Evolutionary conservation across 2,113 vertebrate genomes (phyloP).

Genomic region (Macrotis lagotis): DNA sequence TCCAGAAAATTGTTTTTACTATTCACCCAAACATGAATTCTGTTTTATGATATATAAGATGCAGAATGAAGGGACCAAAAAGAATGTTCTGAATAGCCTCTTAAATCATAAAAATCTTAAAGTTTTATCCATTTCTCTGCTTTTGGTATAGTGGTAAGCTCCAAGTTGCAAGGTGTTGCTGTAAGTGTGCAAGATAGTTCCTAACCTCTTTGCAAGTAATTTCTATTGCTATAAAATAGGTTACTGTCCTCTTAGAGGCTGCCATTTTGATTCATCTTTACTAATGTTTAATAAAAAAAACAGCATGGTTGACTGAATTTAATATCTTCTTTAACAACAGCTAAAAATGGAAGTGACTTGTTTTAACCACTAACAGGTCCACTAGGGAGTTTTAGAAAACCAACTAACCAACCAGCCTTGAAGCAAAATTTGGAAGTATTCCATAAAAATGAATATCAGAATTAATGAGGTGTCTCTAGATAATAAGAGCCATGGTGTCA

Average conservation of each 20-base stretch:
- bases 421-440: neutral
- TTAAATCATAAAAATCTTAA: neutral
- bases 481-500: neutral
- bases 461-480: neutral
- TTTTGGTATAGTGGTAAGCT: neutral
- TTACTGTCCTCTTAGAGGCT: neutral
- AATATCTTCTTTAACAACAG: neutral
- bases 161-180: neutral
- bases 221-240: neutral
- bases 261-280: neutral
- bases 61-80: neutral
- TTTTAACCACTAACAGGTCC: neutral
- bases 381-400: neutral
- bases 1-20: neutral
- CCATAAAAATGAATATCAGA: neutral
- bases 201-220: neutral
- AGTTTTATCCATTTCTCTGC: neutral
- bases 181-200: neutral
- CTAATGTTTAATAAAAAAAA: neutral
- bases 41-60: neutral
- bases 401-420: neutral
- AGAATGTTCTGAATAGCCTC: too few relatives aligned
- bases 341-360: neutral
- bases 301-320: neutral
- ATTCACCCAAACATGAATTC: neutral